Evolutionary conservation across 2,113 vertebrate species (phyloP).

Genomic region (Pedetes capensis): DNA sequence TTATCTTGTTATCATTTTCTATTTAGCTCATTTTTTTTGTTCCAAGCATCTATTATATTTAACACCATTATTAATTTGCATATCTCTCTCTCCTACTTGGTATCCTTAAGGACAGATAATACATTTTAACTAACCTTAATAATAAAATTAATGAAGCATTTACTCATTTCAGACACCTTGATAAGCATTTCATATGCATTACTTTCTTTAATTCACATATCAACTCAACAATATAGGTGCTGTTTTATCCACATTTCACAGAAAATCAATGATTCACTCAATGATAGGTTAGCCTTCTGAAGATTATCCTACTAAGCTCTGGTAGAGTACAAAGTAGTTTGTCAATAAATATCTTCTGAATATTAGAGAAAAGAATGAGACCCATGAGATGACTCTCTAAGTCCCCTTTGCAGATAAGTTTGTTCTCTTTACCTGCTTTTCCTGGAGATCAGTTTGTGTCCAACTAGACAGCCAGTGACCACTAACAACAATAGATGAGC

Average conservation of each 20-base stretch:
- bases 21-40: background rate
- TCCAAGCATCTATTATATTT: background rate
- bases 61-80: background rate
- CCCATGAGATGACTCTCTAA: background rate
- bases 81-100: background rate
- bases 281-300: background rate
- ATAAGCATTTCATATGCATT: background rate
- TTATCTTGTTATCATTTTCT: background rate
- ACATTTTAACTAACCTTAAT: background rate
- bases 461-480: background rate
- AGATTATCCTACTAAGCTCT: background rate
- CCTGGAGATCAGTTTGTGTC: background rate
- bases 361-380: background rate
- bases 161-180: background rate
- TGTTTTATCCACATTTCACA: background rate
- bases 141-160: constrained; percentile 3
- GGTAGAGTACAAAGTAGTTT: background rate
- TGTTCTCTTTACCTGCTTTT: background rate
- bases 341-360: background rate
- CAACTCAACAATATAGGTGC: background rate
- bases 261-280: background rate
- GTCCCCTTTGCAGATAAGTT: background rate
- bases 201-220: background rate
- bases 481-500: background rate
- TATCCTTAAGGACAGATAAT: background rate